Base-by-base conservation (phyloP, 2,888 invertebrate genomes). In the Hoplodrina blanda region DNA sequence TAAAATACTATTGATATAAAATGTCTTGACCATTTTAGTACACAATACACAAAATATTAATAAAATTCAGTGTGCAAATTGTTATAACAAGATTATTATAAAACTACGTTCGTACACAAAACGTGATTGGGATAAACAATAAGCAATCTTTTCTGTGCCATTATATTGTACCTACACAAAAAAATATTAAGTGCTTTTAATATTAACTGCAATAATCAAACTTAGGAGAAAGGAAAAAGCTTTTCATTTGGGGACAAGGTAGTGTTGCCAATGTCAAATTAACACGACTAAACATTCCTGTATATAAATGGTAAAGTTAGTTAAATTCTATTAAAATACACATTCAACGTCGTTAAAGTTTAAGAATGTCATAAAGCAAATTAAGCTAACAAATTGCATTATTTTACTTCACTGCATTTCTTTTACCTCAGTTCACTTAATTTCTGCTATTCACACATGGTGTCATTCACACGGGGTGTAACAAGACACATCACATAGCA, bases 211-310 rank as follows among this genome's bases (percentile, higher is more conserved):
- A 57, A 30, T 57, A 41, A 49, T 57, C 46, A 41, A 63, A 60
- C 50, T 60, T 61, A 10, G 8, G 46, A 41, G 41, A 4, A 60
- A 50, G n/a, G 33, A 55, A 50, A 61, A 52, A 17, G 3, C 11
- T 55, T 56, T 55, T 76, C 19, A 69, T 68, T 79, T 73, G 67
- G 56, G 61, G 55, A 64, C 66, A 41, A 76, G 67, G 69, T 37
- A 62, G 59, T 73, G 67, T 77, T 78, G 68, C 66, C 65, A 71
- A 66, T 78, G 70, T 77, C 72, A 83, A 79, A 75, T 77, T 55
- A 79, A 79, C 75, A 80, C 57, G 67, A 83, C 78, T 85, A 83
- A 85, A 94, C 94, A 94, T 94, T 94, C 94, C 94, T 91, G 88
- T 92, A 90, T 84, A 92, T 91, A 91, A 84, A 85, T 76, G 80